Percentiles rank a stretch among this genome's conserved stretches.
Evolutionary conservation across 2,113 vertebrate species (phyloP).

Genomic region (Sapayoa aenigma): DNA sequence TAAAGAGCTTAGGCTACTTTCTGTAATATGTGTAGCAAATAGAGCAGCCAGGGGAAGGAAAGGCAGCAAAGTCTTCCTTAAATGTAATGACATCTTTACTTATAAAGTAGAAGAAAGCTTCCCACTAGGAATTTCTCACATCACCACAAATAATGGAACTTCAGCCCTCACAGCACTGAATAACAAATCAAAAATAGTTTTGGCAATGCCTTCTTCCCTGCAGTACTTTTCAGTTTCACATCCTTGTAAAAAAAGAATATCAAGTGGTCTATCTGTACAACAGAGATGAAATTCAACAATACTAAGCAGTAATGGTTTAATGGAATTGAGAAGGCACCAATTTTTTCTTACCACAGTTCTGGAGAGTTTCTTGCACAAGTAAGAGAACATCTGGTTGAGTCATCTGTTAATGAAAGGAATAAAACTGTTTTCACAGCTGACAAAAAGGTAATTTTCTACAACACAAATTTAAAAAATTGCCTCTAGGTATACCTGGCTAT

Average conservation of each 20-base stretch:
- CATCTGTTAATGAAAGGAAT: slow-evolving; percentile 80
- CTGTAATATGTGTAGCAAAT: not conserved
- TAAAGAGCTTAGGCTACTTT: not conserved
- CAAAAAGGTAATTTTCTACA: not conserved
- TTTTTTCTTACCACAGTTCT: slow-evolving; percentile 84
- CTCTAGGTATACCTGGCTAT: not conserved
- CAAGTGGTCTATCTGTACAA: not conserved
- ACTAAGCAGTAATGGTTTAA: not conserved
- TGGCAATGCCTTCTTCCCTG: not conserved
- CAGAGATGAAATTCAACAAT: not conserved
- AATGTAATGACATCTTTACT: not conserved
- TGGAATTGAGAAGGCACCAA: not conserved
- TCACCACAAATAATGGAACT: not conserved
- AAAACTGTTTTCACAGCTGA: not conserved
- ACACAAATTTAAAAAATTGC: not conserved
- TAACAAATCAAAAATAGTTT: not conserved
- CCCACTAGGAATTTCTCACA: not conserved
- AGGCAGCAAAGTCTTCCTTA: not conserved
- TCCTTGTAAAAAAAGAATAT: not conserved
- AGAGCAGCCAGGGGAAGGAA: not conserved
- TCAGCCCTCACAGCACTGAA: not conserved
- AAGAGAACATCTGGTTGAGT: slow-evolving; percentile 92
- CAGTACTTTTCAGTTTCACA: not conserved
- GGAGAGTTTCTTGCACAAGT: slow-evolving; percentile 87
- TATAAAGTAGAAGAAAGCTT: not conserved